Conservation (phyloP, 2,113 vertebrate species). For the Myodes glareolus region DNA sequence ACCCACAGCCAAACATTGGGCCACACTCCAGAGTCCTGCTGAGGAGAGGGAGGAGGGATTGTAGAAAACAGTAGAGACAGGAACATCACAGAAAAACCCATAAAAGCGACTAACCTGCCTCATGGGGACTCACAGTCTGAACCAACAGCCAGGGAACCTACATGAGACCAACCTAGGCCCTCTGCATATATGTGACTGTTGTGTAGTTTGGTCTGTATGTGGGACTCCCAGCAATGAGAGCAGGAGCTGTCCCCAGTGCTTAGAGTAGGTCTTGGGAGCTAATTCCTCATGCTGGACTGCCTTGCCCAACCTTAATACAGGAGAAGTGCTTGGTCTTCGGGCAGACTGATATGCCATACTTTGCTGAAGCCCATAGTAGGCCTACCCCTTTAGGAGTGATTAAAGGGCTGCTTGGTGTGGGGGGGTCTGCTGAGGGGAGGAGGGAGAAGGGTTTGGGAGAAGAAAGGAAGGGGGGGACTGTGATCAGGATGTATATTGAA, state of each 20-base stretch:
- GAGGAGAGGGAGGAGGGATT: not conserved
- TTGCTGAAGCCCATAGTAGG: not conserved
- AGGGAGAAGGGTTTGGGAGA: not conserved
- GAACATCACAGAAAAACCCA: not conserved
- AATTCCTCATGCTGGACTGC: not conserved
- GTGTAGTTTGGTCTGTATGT: not conserved
- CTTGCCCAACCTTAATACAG: not conserved
- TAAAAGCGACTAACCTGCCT: not conserved
- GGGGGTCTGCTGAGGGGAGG: not conserved
- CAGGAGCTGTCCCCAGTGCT: not conserved
- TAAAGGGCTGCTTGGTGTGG: not conserved
- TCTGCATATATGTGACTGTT: not conserved
- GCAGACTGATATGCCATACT: not conserved
- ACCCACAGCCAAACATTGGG: not conserved
- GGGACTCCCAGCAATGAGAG: not conserved
- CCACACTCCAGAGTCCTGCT: not conserved
- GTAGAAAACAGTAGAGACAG: not conserved
- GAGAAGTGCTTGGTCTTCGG: not conserved
- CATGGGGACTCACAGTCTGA: not conserved
- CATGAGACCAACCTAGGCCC: not conserved
- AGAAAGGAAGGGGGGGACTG: not conserved
- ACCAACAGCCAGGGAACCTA: not conserved
- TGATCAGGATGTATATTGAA: not conserved
- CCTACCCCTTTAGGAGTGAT: not conserved
- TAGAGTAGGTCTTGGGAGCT: not conserved